Conservation (phyloP, 2,888 invertebrate species). For the Melanostoma mellinum region DNA sequence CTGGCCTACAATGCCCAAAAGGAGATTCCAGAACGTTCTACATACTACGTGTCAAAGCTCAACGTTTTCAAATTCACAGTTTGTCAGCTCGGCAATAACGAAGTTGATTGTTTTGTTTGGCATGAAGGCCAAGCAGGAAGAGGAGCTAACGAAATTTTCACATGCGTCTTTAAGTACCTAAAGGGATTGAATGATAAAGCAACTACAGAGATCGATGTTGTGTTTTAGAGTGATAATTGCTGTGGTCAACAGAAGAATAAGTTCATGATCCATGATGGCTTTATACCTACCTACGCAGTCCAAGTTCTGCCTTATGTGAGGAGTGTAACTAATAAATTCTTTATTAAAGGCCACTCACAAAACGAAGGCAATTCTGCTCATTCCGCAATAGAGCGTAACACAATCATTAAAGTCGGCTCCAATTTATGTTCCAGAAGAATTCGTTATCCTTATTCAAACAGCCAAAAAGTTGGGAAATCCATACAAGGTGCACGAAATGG, state of each 20-base stretch:
- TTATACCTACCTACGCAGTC: slow-evolving; percentile 18
- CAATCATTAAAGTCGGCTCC: neutral
- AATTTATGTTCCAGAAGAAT: slow-evolving; percentile 12
- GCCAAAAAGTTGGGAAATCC: slow-evolving; percentile 21
- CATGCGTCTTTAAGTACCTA: slow-evolving; percentile 74
- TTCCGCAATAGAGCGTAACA: neutral
- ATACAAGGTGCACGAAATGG: slow-evolving; percentile 16
- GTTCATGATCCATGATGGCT: slow-evolving; percentile 24
- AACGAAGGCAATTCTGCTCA: slow-evolving; percentile 15
- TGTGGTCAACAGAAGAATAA: slow-evolving; percentile 75
- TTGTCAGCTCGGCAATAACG: slow-evolving; percentile 73
- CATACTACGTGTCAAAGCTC: slow-evolving; percentile 76
- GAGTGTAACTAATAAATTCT: too few relatives aligned
- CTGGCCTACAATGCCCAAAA: slow-evolving; percentile 77
- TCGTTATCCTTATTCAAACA: slow-evolving; percentile 6
- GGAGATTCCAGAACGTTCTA: slow-evolving; percentile 76
- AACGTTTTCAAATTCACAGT: slow-evolving; percentile 76
- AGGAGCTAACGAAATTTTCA: slow-evolving; percentile 37
- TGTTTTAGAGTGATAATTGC: slow-evolving; percentile 77
- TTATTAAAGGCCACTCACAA: slow-evolving; percentile 23
- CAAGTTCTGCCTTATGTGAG: slow-evolving; percentile 28
- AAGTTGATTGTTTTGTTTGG: slow-evolving; percentile 74
- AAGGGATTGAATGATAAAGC: slow-evolving; percentile 62
- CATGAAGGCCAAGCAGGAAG: slow-evolving; percentile 74
- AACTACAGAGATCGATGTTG: slow-evolving; percentile 59